Evolutionary conservation across 2,113 vertebrate genomes (phyloP).

Genomic region (Brevimyrus niger): DNA sequence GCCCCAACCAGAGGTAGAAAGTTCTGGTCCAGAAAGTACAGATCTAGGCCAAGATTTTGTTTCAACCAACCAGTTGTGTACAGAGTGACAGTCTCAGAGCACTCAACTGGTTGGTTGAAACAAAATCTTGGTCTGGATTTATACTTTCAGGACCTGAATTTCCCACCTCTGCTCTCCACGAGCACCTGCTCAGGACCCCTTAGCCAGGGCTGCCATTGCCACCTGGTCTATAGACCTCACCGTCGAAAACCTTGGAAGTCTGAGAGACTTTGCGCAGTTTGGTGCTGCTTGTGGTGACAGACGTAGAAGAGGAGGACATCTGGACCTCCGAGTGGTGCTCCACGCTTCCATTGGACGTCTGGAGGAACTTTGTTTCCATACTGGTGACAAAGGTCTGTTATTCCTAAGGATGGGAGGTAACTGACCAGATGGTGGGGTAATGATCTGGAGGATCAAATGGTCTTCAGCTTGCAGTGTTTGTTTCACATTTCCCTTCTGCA

Average conservation of each 20-base stretch:
- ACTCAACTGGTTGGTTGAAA: not conserved
- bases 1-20: not conserved
- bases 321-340: conserved; percentile 34
- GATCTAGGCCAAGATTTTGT: not conserved
- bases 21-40: not conserved
- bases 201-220: not conserved
- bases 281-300: conserved; percentile 32
- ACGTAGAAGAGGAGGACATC: conserved; percentile 32
- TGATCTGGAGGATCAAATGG: not conserved
- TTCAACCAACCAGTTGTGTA: not conserved
- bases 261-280: conserved; percentile 37
- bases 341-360: conserved; percentile 29
- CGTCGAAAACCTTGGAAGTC: conserved; percentile 34
- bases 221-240: conserved; percentile 23
- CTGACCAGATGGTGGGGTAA: not conserved
- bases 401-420: not conserved
- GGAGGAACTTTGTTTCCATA: conserved; percentile 39
- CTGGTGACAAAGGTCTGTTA: not conserved
- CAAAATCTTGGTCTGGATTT: not conserved
- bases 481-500: not conserved
- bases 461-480: not conserved
- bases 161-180: not conserved
- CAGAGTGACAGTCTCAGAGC: not conserved
- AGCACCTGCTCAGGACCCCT: not conserved
- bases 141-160: not conserved